These are phyloP conservation scores for Leptocoma aspasia DNA, from an alignment of 2,113 vertebrate genomes.

Conservation along the genomic window DNA sequence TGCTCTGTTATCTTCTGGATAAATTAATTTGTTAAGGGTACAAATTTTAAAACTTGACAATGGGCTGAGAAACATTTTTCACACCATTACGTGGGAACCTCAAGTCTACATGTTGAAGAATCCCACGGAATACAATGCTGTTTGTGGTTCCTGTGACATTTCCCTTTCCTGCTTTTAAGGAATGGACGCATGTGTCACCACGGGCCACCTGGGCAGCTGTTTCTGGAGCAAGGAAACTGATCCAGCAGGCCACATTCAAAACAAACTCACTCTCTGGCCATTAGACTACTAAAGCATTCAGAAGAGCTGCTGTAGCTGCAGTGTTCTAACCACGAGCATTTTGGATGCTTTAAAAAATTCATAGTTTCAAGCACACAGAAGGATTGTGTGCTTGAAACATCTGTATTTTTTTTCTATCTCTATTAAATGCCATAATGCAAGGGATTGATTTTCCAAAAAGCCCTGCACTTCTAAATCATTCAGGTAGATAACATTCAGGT, in stretches of 20 bases:
- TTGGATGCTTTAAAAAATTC: neutral
- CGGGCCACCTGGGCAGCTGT: neutral
- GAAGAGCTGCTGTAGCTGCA: neutral
- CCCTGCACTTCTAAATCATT: neutral
- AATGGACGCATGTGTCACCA: neutral
- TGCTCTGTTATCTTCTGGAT: neutral
- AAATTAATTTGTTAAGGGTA: neutral
- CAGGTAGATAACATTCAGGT: neutral
- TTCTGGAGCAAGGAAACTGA: neutral
- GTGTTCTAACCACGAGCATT: neutral
- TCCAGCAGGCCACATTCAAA: neutral
- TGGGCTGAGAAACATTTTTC: neutral
- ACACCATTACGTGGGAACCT: neutral
- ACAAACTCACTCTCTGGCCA: neutral
- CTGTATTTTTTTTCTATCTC: neutral
- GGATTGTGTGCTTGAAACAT: neutral
- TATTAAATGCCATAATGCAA: neutral
- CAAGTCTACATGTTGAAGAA: neutral
- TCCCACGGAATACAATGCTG: neutral
- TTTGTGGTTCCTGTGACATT: neutral
- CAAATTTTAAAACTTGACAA: neutral
- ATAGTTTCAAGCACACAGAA: neutral
- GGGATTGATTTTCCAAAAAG: neutral
- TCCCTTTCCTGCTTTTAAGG: neutral
- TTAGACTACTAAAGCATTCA: neutral